Percentiles rank a stretch among this genome's conserved stretches.
Conservation (phyloP, 2,888 invertebrate species). For the Sarcophaga variegata region DNA sequence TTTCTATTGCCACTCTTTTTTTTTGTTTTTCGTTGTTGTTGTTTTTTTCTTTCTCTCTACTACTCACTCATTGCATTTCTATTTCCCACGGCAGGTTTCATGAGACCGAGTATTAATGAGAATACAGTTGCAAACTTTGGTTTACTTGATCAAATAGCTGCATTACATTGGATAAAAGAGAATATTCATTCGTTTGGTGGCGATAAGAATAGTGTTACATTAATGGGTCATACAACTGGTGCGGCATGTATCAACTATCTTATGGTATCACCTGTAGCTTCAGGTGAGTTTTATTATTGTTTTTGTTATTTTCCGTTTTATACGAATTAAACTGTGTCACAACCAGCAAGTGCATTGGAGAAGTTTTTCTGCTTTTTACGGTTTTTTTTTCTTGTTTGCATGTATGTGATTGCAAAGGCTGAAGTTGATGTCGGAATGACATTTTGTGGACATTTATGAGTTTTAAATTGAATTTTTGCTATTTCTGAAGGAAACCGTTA, state of each 20-base stretch:
- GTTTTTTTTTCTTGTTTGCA: conserved; percentile 1
- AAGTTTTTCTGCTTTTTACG: background rate
- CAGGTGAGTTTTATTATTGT: conserved; percentile 81
- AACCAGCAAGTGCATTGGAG: background rate
- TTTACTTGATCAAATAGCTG: conserved; percentile 95
- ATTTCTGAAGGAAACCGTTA: conserved; percentile 10
- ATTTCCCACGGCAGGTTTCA: conserved; percentile 85
- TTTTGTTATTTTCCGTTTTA: background rate
- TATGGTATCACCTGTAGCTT: conserved; percentile 94
- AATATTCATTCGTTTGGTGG: conserved; percentile 96
- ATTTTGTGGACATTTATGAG: conserved; percentile 11
- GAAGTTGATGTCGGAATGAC: conserved; percentile 23
- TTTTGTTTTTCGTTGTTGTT: conserved; percentile 5
- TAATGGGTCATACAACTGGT: conserved; percentile 97
- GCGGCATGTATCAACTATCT: conserved; percentile 96
- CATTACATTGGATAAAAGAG: conserved; percentile 96
- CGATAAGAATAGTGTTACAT: conserved; percentile 92
- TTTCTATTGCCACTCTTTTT: conserved; percentile 4
- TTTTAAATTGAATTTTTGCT: conserved; percentile 39
- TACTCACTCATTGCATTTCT: background rate
- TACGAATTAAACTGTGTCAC: background rate
- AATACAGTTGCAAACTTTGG: conserved; percentile 94
- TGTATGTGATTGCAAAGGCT: conserved; percentile 2
- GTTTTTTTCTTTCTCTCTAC: background rate
- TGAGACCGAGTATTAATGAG: conserved; percentile 89